Percentiles rank a stretch among this genome's conserved stretches.
Conservation (phyloP, 1,140 invertebrate species). For the Heliconius hermathena region DNA sequence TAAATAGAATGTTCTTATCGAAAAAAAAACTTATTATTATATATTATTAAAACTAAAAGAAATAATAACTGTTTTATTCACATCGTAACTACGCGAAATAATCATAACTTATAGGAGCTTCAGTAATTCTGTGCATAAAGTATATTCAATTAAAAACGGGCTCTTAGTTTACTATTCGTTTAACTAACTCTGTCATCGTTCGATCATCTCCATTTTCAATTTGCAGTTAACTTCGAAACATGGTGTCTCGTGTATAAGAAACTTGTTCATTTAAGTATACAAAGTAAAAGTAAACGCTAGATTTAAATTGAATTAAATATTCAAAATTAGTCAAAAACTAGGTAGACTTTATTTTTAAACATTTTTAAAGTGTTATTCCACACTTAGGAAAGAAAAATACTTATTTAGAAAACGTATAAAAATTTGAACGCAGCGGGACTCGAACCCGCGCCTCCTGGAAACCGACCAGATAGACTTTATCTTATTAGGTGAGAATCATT, state of each 20-base stretch:
- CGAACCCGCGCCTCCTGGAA: too few species aligned
- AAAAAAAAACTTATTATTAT: not conserved
- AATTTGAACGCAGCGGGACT: too few species aligned
- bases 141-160: conserved; percentile 9
- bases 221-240: conserved; percentile 11
- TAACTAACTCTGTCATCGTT: conserved; percentile 9
- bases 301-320: not conserved
- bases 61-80: not conserved
- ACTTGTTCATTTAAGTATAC: not conserved
- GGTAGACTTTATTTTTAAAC: too few species aligned
- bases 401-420: too few species aligned
- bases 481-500: not conserved
- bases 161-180: conserved; percentile 5
- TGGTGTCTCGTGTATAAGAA: not conserved
- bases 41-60: not conserved
- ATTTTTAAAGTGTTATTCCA: too few species aligned
- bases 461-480: not conserved
- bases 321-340: not conserved
- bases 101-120: not conserved
- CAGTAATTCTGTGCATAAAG: not conserved
- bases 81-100: not conserved
- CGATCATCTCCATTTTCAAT: conserved; percentile 12
- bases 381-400: too few species aligned
- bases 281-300: not conserved
- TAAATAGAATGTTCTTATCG: too few species aligned